A percentile compares a stretch with the other conserved stretches of the same genome.
Conservation (phyloP, 2,113 vertebrate genomes). For the Colinus virginianus region DNA sequence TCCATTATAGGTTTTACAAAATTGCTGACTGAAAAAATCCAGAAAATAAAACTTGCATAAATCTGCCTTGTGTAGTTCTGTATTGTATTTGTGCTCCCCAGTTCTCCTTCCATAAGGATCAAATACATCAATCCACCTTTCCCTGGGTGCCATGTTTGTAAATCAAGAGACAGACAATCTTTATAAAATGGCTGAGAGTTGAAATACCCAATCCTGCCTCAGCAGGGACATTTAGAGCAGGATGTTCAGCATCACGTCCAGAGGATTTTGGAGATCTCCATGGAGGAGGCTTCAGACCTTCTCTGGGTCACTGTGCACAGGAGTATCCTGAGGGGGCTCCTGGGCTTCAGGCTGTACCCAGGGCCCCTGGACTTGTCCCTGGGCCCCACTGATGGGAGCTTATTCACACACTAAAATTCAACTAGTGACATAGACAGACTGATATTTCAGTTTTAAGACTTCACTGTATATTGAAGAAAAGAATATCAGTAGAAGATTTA, state of each 20-base stretch:
- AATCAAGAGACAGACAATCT: neutral
- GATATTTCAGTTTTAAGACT: neutral
- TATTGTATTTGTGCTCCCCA: neutral
- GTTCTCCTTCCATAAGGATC: neutral
- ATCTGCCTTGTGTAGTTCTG: neutral
- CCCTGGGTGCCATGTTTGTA: neutral
- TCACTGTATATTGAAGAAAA: neutral
- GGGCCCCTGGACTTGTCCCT: neutral
- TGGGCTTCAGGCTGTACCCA: neutral
- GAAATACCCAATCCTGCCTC: neutral
- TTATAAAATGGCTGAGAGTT: neutral
- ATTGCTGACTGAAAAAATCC: neutral
- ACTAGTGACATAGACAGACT: neutral
- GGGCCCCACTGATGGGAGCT: neutral
- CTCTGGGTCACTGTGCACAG: neutral
- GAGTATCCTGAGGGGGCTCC: neutral
- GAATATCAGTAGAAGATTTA: neutral
- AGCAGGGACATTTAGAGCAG: neutral
- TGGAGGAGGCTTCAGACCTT: neutral
- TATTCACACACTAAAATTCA: neutral
- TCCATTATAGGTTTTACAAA: neutral
- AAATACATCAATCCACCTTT: rapidly evolving
- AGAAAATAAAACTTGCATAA: neutral
- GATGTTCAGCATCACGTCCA: neutral
- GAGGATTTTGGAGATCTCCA: neutral